Base-by-base conservation (phyloP, 2,888 invertebrate species). In the Syrista parreyssii region DNA sequence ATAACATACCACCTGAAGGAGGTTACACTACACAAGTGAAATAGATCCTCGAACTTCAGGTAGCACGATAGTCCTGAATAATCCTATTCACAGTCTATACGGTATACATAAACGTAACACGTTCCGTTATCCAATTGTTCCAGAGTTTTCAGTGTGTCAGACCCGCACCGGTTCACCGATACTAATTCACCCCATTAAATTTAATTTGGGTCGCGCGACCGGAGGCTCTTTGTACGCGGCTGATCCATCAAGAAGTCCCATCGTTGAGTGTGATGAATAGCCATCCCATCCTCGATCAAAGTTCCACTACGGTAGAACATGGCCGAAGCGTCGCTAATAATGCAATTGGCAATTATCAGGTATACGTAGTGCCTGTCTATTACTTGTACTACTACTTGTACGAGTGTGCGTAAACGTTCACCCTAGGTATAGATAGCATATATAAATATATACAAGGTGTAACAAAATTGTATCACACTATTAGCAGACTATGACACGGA, bases 161-260 rank as follows among this genome's bases (percentile, higher is more conserved):
- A 32, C 30, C 31, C 71, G 71, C 15, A 31, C 69, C 76, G 75
- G 82, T 80, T 83, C 78, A 79, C 85, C 85, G 85, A 82, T 87
- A 84, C 88, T 88, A 89, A 89, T 89, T 89, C 89, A 86, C 86
- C 86, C 89, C 88, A 89, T 89, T 89, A 90, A 89, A 89, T 89
- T 89, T 90, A 87, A 90, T 89, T 89, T 87, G 88, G 82, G 81
- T 81, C 79, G 80, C 80, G 80, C 71, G 71, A 71, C 71, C 71
- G 71, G 71, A 71, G 31, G 71, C 71, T 71, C 71, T 31, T 71
- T 71, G 32, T 33, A 71, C 71, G 71, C 12, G 33, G 33, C 71
- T 31, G 33, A 71, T 55, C 55, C 55, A 55, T 55, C 23, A 55
- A 55, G 55, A 55, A 55, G 55, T 55, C 55, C 55, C 55, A 55